Base-by-base conservation (phyloP, 2,888 invertebrate genomes). In the Gerris lacustris region DNA sequence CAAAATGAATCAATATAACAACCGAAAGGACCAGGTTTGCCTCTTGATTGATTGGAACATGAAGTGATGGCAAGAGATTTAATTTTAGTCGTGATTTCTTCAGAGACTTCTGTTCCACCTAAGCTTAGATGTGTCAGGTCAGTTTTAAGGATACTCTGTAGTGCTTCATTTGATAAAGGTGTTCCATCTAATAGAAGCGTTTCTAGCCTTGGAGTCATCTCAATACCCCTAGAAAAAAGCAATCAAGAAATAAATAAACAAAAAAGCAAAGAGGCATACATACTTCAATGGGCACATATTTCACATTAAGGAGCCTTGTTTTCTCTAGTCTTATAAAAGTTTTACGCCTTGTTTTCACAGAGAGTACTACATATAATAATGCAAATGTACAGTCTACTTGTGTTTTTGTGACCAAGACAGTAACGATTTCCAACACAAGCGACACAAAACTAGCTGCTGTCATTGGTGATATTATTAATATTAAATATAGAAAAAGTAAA, bases 41-140 rank as follows among this genome's bases (percentile, higher is more conserved):
- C 11, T 55, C 15, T 9, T 11, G 55, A 55, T 5, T 55, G 55
- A 9, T 55, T 55, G 15, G 55, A 9, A 55, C 55, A 55, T 55
- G 55, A 55, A 11, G 55, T 55, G 55, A 55, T 55, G 55, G 55
- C 15, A 55, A 55, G 55, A 55, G 55, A 55, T 55, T 55, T 55
- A 2, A 55, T 55, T 15, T 55, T 9, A 55, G 55, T 55, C 9
- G 55, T 55, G 55, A 55, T 55, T 9, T 55, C 55, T 55, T 55
- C 55, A 2, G 55, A 55, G 9, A 55, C 9, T 55, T 55, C 55
- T 2, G 55, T 55, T 55, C 55, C 55, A 11, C 55, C 55, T 55
- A 55, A 55, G 15, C 55, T 55, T 15, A 55, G 15, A 55, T 55
- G 55, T 2, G 9, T 55, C 55, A 55, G 55, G 55, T 55, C 55